Evolutionary conservation across 1,140 invertebrate genomes (phyloP), one percentile per base, ranked within the genome.

Genomic region (Hypothenemus hampei): DNA sequence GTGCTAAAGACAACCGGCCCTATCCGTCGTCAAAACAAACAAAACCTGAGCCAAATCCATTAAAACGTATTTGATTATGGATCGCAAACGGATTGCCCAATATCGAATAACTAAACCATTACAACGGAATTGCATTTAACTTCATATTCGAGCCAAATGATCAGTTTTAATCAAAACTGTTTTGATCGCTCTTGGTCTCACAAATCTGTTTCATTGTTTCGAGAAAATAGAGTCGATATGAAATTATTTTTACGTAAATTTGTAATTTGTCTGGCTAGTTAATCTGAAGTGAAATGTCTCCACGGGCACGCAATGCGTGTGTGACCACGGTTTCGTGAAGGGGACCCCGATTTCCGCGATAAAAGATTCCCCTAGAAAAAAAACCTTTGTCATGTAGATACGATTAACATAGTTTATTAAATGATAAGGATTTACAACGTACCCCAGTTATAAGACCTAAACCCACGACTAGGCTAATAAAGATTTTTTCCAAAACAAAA

Each of bases 361-460:
- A 60, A 56, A 48, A 35, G 52, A 60, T 60, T 60, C 58, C 48
- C 53, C 49, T 47, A 60, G 48, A 60, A 60, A 60, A n/a, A n/a
- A 60, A 60, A 60, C 29, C 47, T 47, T 49, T 60, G 58, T 60
- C 58, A 60, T 60, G 58, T 53, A 51, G 53, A 60, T 56, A 52
- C 53, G 52, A 60, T 60, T 60, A 60, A 60, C 52, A 60, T 60
- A 56, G 35, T 51, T 50, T 60, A 60, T 59, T 52, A 52, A 60
- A 52, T 56, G 58, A 60, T 60, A 57, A 57, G 46, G 26, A 37
- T 46, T 57, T 50, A 57, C 40, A 50, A 37, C 37, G 33, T 23
- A 19, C 18, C 16, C 33, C 21, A 16, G 47, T 10, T 39, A 20
- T n/a, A n/a, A n/a, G n/a, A n/a, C n/a, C n/a, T n/a, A n/a, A n/a